Evolutionary conservation across 2,113 vertebrate genomes (phyloP).

Genomic region (Pollachius pollachius): DNA sequence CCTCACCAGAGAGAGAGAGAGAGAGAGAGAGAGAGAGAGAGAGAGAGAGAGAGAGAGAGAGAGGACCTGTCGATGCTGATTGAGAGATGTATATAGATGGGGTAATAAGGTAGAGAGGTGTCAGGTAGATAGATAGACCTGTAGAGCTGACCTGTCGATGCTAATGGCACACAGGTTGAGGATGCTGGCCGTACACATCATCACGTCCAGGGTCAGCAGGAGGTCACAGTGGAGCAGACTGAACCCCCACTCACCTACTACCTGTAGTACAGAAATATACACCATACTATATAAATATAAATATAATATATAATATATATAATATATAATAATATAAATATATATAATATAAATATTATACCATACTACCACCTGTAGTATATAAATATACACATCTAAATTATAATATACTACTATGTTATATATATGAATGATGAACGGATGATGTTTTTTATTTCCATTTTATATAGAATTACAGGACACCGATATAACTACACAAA

Average conservation of each 20-base stretch:
- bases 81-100: constrained; percentile 14
- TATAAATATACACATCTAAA: too few species aligned
- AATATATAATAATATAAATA: neutral
- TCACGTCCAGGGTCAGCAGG: constrained; percentile 75
- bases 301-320: too few species aligned
- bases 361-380: constrained; percentile 69
- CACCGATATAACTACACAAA: too few species aligned
- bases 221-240: constrained; percentile 77
- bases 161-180: constrained; percentile 80
- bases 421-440: too few species aligned
- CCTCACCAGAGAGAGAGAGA: neutral
- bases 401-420: too few species aligned
- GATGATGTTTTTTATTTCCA: too few species aligned
- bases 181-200: constrained; percentile 81
- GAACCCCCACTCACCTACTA: constrained; percentile 76
- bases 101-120: neutral
- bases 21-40: neutral
- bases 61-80: constrained; percentile 77
- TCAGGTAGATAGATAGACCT: neutral
- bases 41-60: neutral
- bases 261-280: constrained; percentile 41
- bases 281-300: too few species aligned
- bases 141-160: constrained; percentile 69
- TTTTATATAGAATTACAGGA: too few species aligned
- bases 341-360: neutral